A percentile compares a stretch with the other conserved stretches of the same genome.
These are phyloP conservation scores for Tetragnatha montana DNA, from an alignment of 2,888 invertebrate species.

Conservation along the genomic window DNA sequence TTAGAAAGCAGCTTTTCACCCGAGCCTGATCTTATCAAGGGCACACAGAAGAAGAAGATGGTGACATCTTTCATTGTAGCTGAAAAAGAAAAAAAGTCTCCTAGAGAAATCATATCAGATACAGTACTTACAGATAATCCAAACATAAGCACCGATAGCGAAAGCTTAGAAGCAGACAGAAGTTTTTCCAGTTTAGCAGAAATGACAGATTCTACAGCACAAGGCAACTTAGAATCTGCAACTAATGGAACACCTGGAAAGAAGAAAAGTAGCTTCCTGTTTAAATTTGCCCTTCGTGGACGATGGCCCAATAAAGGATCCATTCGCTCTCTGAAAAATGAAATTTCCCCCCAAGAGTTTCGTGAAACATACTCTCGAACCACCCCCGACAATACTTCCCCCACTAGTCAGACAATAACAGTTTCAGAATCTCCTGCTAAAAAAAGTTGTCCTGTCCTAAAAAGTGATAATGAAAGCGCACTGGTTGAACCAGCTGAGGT, in stretches of 20 bases:
- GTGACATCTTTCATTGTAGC: slow-evolving; percentile 10
- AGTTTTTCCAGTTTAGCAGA: slow-evolving; percentile 64
- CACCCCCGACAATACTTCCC: slow-evolving; percentile 33
- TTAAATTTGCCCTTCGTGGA: slow-evolving; percentile 73
- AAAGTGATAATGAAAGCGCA: slow-evolving; percentile 55
- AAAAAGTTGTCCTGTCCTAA: slow-evolving; percentile 39
- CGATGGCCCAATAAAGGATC: slow-evolving; percentile 74
- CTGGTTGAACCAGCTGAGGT: slow-evolving; percentile 14
- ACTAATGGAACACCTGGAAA: slow-evolving; percentile 68
- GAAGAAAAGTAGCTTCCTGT: slow-evolving; percentile 73
- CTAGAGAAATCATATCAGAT: slow-evolving; percentile 48
- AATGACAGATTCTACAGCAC: slow-evolving; percentile 18
- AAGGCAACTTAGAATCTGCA: slow-evolving; percentile 37
- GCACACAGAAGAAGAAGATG: slow-evolving; percentile 70
- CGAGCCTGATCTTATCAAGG: slow-evolving; percentile 72
- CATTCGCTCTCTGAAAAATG: slow-evolving; percentile 71
- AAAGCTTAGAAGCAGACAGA: slow-evolving; percentile 63
- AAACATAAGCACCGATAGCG: slow-evolving; percentile 66
- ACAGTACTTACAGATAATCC: slow-evolving; percentile 43
- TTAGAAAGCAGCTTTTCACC: slow-evolving; percentile 36
- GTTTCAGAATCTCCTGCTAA: slow-evolving; percentile 23
- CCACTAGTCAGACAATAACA: slow-evolving; percentile 62
- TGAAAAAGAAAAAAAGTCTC: slow-evolving; percentile 30
- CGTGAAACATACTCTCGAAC: slow-evolving; percentile 73
- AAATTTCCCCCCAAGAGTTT: slow-evolving; percentile 73